These are phyloP conservation scores for Wiebesia pumilae DNA, from an alignment of 1,140 invertebrate species.

Conservation along the genomic window DNA sequence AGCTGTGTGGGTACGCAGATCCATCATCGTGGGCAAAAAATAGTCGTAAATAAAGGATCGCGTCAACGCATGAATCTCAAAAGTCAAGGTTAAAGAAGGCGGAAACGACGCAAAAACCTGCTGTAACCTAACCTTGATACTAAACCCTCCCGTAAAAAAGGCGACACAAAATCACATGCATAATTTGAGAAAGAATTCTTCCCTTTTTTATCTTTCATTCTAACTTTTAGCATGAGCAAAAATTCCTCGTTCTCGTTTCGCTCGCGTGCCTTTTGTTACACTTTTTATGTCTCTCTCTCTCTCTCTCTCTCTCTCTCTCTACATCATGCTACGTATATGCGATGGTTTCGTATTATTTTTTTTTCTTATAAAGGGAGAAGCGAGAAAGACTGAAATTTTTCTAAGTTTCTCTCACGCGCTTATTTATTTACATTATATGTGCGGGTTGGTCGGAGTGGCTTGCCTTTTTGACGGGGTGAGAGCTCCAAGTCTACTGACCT, in stretches of 20 bases:
- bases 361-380: conserved; percentile 5
- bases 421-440: conserved; percentile 49
- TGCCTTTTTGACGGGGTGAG: conserved; percentile 51
- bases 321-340: conserved; percentile 6
- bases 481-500: conserved; percentile 40
- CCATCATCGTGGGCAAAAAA: neutral
- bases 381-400: conserved; percentile 18
- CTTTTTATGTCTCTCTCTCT: neutral
- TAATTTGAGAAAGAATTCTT: conserved; percentile 4
- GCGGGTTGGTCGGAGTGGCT: conserved; percentile 53
- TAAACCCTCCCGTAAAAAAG: neutral
- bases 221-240: neutral
- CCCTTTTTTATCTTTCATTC: neutral
- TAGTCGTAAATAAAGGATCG: conserved; percentile 5
- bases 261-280: conserved; percentile 15
- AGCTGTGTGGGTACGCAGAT: neutral
- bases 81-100: conserved; percentile 28
- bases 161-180: neutral
- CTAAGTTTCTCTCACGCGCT: conserved; percentile 12
- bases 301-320: neutral
- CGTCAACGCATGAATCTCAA: neutral
- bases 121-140: conserved; percentile 36
- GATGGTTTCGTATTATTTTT: conserved; percentile 7
- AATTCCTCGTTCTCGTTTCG: conserved; percentile 39
- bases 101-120: conserved; percentile 18